Conservation (phyloP, 2,888 invertebrate species). For the Drosophila suboccidentalis region DNA sequence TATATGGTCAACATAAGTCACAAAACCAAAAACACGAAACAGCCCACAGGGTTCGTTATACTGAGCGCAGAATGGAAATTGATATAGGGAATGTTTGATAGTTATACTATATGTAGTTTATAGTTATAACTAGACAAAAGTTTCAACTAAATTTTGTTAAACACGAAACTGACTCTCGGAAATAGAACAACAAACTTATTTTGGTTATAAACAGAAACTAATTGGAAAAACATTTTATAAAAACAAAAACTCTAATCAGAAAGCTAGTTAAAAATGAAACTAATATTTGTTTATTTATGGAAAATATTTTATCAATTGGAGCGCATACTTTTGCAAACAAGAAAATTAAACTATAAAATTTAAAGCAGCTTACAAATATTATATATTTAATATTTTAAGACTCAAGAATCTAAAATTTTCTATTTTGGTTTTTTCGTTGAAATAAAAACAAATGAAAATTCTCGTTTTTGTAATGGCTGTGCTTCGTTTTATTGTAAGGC, state of each 20-base stretch:
- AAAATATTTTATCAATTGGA: neutral
- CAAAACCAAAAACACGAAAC: conserved; percentile 45
- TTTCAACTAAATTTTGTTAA: neutral
- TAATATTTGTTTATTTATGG: too few species aligned
- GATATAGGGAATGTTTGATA: conserved; percentile 12
- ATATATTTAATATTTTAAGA: too few species aligned
- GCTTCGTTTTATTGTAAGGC: too few species aligned
- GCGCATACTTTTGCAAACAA: neutral
- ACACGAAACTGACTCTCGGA: too few species aligned
- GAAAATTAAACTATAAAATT: too few species aligned
- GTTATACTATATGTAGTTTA: neutral
- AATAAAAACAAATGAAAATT: too few species aligned
- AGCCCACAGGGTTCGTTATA: conserved; percentile 21
- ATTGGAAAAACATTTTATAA: neutral
- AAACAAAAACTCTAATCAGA: neutral
- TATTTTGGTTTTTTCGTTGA: too few species aligned
- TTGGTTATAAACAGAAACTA: too few species aligned
- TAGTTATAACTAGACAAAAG: neutral
- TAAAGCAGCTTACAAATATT: too few species aligned
- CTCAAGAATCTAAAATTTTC: too few species aligned
- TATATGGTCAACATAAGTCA: conserved; percentile 70
- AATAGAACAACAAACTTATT: too few species aligned
- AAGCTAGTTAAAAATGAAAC: neutral
- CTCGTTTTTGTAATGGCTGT: too few species aligned
- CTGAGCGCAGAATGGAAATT: conserved; percentile 24